These are phyloP conservation scores for Tipula lateralis DNA, from an alignment of 2,888 invertebrate species.

Conservation along the genomic window DNA sequence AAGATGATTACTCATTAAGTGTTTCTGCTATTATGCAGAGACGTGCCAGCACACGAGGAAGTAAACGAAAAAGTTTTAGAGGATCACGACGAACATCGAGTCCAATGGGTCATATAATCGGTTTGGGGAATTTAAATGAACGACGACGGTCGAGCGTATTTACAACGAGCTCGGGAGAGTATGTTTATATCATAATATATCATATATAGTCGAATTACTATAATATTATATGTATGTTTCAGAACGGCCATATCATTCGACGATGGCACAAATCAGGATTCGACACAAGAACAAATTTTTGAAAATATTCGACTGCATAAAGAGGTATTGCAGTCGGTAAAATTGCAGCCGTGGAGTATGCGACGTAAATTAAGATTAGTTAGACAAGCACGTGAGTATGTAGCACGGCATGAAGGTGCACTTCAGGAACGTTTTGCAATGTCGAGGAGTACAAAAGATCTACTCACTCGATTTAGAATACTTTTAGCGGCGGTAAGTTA, in stretches of 20 bases:
- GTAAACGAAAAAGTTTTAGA: conserved; percentile 57
- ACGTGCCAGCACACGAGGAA: conserved; percentile 67
- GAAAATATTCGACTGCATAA: conserved; percentile 88
- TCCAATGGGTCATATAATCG: conserved; percentile 48
- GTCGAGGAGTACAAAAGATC: conserved; percentile 78
- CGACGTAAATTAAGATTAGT: conserved; percentile 76
- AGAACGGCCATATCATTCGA: conserved; percentile 76
- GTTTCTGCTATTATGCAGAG: conserved; percentile 78
- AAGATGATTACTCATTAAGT: conserved; percentile 82
- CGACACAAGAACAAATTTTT: conserved; percentile 81
- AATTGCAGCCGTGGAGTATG: conserved; percentile 80
- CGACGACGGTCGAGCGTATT: conserved; percentile 68
- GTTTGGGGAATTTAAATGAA: conserved; percentile 41
- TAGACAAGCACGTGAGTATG: conserved; percentile 76
- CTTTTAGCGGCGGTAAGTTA: conserved; percentile 64
- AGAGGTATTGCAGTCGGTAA: conserved; percentile 81
- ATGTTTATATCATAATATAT: conserved; percentile 46
- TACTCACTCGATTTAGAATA: conserved; percentile 78
- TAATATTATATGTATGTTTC: background rate
- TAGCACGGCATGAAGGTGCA: conserved; percentile 84
- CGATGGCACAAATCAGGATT: conserved; percentile 57
- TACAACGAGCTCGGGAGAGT: conserved; percentile 85
- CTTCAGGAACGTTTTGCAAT: conserved; percentile 85
- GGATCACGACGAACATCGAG: conserved; percentile 59
- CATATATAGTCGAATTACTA: background rate